Percentiles rank a stretch among this genome's conserved stretches.
Evolutionary conservation across 2,888 invertebrate species (phyloP).

Genomic region (Eupeodes latifasciatus): DNA sequence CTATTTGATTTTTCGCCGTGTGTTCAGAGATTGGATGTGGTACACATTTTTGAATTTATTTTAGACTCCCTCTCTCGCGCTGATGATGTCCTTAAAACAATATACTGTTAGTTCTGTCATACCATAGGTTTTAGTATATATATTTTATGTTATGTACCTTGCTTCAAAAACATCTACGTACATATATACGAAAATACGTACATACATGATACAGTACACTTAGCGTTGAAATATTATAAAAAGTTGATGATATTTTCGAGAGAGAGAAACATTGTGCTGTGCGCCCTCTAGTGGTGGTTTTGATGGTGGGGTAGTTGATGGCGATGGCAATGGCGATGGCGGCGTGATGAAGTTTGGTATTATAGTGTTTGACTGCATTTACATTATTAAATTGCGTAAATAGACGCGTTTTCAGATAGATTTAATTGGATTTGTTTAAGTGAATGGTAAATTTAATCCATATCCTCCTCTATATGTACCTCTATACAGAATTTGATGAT

Average conservation of each 20-base stretch:
- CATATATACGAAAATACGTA: neutral
- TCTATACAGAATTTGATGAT: too few relatives aligned
- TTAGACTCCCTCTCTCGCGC: neutral
- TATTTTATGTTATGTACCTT: neutral
- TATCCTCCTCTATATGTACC: neutral
- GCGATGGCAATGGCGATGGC: neutral
- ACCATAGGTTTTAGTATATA: neutral
- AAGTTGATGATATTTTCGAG: slow-evolving; percentile 35
- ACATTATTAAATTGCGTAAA: slow-evolving; percentile 74
- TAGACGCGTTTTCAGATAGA: slow-evolving; percentile 64
- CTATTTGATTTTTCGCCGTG: slow-evolving; percentile 65
- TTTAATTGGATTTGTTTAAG: slow-evolving; percentile 73
- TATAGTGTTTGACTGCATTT: slow-evolving; percentile 67
- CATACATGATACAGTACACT: neutral
- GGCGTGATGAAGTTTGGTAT: neutral
- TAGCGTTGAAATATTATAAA: neutral
- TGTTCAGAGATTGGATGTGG: slow-evolving; percentile 58
- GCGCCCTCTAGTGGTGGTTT: slow-evolving; percentile 8
- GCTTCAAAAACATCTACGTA: neutral
- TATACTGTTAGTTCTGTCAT: slow-evolving; percentile 19
- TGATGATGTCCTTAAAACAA: slow-evolving; percentile 4
- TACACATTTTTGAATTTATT: slow-evolving; percentile 55
- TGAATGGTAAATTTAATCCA: slow-evolving; percentile 69
- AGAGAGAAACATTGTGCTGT: slow-evolving; percentile 31
- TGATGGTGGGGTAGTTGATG: neutral